Evolutionary conservation across 1,140 invertebrate species (phyloP).

Genomic region (Drosophila littoralis): DNA sequence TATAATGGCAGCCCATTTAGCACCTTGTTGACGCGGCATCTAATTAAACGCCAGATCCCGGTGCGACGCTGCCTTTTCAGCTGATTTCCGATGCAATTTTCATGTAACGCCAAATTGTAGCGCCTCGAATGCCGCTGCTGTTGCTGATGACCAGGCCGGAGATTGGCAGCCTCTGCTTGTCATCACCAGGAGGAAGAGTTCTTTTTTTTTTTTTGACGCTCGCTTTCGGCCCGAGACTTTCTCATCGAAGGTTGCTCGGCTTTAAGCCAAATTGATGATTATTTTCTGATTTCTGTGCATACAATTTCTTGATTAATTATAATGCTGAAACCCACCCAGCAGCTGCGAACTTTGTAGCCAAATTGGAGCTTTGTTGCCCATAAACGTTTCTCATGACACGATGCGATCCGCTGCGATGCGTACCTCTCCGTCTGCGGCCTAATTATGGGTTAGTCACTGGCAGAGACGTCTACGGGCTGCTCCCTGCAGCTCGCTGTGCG

Average conservation of each 20-base stretch:
- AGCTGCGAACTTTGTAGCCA: conserved; percentile 56
- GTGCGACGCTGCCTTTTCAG: not conserved
- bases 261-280: conserved; percentile 68
- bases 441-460: conserved; percentile 63
- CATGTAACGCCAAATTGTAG: conserved; percentile 80
- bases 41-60: conserved; percentile 64
- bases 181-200: conserved; percentile 16
- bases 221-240: conserved; percentile 60
- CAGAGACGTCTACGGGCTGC: conserved; percentile 2
- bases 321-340: conserved; percentile 48
- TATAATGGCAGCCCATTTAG: conserved; percentile 77
- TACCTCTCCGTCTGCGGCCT: conserved; percentile 28
- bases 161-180: conserved; percentile 12
- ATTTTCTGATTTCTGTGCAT: conserved; percentile 74
- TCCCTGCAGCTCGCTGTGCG: conserved; percentile 7
- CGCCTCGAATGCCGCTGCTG: conserved; percentile 46
- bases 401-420: conserved; percentile 4
- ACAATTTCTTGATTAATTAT: conserved; percentile 79
- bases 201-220: conserved; percentile 34
- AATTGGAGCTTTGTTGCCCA: conserved; percentile 65
- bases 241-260: conserved; percentile 43
- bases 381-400: conserved; percentile 72
- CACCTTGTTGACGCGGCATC: conserved; percentile 83
- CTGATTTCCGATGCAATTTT: conserved; percentile 69
- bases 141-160: conserved; percentile 19